Base-by-base conservation (phyloP, 37 sponge, comb jelly and placozoan genomes). In the Spongia lamella region DNA sequence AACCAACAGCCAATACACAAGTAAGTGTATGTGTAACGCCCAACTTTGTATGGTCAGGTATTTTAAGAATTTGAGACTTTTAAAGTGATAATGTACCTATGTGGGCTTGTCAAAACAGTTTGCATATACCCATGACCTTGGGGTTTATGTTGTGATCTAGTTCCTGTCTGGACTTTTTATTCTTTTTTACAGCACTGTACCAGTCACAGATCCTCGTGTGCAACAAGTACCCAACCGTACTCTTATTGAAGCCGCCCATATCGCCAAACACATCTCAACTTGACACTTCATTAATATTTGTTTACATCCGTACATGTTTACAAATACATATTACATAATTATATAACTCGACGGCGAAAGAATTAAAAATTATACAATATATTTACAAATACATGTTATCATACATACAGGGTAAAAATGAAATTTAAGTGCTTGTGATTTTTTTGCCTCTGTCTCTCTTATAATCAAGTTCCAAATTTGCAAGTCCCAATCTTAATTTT, bases 161-260 rank as follows among this genome's bases (percentile, higher is more conserved):
- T 58, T 58, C 29, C 60, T 58, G 29, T 58, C 7, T 43, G 9
- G 47, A 63, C 11, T 60, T 60, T n/a, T 60, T 60, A 29, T 56
- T 1, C 19, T 36, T 50, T 68, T n/a, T 61, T 85, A 83, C 35
- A 15, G 70, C n/a, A 52, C 70, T 52, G 79, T 93, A 27, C 87
- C 94, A 56, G 88, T 89, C 6, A 83, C 83, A 27, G 93, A 92
- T 53, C 77, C 78, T 17, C 61, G 91, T 14, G 79, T 86, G 7
- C 50, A 75, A 30, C 65, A 72, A 39, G 38, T 20, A 32, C 55
- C 25, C 31, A 62, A 26, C 26, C 20, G 78, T 54, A 89, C 76
- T 62, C 81, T 92, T 7, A 86, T 95, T 3, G 96, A 95, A 57
- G 96, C 94, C 39, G 93, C 96, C 25, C 96, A 89, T 52, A 84